phyloP scores from a whole-genome alignment of 2,113 vertebrate genomes.

The Gracilinanus agilis region DNA sequence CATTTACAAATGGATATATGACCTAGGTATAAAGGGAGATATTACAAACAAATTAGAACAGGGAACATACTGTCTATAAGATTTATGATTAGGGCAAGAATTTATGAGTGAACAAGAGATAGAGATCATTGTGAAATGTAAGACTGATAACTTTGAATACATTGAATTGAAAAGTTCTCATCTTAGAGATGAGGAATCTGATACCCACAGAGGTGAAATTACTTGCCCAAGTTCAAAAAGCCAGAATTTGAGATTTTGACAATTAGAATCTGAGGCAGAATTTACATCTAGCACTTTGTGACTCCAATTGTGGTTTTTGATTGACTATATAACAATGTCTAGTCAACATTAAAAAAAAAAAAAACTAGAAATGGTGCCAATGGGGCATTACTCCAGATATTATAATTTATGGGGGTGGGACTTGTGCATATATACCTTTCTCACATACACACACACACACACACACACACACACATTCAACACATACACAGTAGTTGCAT shows the following conservation, averaged over 20 bases:
- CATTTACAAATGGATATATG: too few species aligned
- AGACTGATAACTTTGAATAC: too few species aligned
- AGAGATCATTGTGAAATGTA: too few species aligned
- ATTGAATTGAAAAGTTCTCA: too few species aligned
- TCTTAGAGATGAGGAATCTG: neutral
- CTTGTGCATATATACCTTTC: too few species aligned
- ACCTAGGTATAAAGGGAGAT: too few species aligned
- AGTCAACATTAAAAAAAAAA: neutral
- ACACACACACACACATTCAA: fast-evolving
- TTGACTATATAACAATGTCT: neutral
- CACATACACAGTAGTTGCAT: neutral
- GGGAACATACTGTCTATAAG: too few species aligned
- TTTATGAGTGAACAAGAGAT: too few species aligned
- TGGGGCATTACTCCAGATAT: neutral
- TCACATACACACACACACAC: neutral
- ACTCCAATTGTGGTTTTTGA: neutral
- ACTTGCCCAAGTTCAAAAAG: neutral
- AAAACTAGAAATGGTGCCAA: neutral
- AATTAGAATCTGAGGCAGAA: neutral
- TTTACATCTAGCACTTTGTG: neutral
- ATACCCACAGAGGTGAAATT: neutral
- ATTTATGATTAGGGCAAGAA: too few species aligned
- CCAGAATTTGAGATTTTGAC: neutral
- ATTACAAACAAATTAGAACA: too few species aligned
- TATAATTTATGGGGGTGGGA: neutral